Evolutionary conservation across 2,888 invertebrate species (phyloP), one percentile per base, ranked within the genome.

Genomic region (Phyllotreta striolata): DNA sequence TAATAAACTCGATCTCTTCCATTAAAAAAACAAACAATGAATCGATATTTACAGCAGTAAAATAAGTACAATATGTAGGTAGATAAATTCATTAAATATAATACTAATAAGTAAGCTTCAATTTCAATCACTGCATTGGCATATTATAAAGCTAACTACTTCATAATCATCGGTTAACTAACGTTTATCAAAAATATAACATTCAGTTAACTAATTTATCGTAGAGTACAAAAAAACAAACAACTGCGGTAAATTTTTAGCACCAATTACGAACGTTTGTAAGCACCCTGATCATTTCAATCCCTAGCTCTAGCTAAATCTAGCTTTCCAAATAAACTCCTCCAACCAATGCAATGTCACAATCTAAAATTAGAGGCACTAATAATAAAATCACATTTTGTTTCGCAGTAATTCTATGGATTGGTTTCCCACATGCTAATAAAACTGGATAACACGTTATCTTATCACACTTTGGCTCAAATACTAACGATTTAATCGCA

Each of bases 281-380:
- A 14, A 59, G 37, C 59, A 59, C 59, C 40, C 59, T 43, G 59
- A 60, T 40, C 39, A 49, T 58, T 51, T 34, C 41, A 40, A 35
- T 10, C 12, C 7, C 12, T n/a, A n/a, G 24, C n/a, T 47, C 6
- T 12, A 4, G 7, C 46, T 46, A 46, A 6, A 46, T 34, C 47
- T 44, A n/a, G 44, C 44, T 34, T 43, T 55, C 55, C 4, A 13
- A 44, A 14, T 56, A 54, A 39, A 47, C 24, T 59, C 6, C 12
- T 12, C 39, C 35, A 35, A 59, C 58, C 58, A 59, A 59, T 59
- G 58, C 58, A 51, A 59, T 51, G 58, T 12, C 51, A 59, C 46
- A 51, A 59, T 37, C 58, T 60, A 60, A 60, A 37, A 60, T 5
- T 60, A 43, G 52, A 60, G 59, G 52, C 59, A 60, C 59, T 60